Conservation (phyloP, 2,797 vertebrate genomes). For the Cyprinella venusta region DNA sequence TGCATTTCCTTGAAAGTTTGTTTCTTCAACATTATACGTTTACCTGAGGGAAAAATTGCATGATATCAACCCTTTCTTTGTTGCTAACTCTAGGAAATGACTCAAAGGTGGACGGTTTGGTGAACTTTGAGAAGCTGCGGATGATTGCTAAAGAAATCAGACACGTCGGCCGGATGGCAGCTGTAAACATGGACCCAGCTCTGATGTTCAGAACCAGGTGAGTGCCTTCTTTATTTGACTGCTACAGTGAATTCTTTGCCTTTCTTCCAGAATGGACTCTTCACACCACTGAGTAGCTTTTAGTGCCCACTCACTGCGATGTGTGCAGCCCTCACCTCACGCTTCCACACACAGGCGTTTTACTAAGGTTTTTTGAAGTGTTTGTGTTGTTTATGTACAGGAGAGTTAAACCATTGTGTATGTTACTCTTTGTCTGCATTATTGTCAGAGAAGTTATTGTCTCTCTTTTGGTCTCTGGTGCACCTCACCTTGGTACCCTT, state of each 20-base stretch:
- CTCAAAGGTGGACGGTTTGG: conserved; percentile 96
- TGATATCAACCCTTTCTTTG: background rate
- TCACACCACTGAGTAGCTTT: conserved; percentile 41
- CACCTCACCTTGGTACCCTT: conserved; percentile 85
- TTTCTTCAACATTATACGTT: background rate
- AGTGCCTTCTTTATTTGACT: conserved; percentile 11
- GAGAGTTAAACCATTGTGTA: conserved; percentile 10
- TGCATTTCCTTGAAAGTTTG: background rate
- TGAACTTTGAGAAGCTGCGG: conserved; percentile 98
- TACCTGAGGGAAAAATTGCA: background rate
- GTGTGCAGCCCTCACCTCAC: conserved; percentile 29
- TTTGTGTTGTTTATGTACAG: conserved; percentile 32
- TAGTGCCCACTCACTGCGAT: conserved; percentile 33
- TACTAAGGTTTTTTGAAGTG: conserved; percentile 29
- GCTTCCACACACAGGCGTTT: conserved; percentile 41
- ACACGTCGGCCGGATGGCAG: conserved; percentile 97
- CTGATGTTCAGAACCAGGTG: conserved; percentile 98
- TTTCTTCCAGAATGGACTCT: conserved; percentile 27
- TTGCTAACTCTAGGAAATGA: conserved; percentile 86
- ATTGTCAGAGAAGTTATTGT: conserved; percentile 58
- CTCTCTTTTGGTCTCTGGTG: conserved; percentile 77
- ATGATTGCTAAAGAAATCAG: conserved; percentile 99
- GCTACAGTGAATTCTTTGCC: background rate
- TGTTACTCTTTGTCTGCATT: conserved; percentile 32
- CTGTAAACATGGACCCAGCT: conserved; percentile 98